These are phyloP conservation scores for Boulengeromyrus knoepffleri DNA, from an alignment of 2,113 vertebrate genomes.

Conservation along the genomic window DNA sequence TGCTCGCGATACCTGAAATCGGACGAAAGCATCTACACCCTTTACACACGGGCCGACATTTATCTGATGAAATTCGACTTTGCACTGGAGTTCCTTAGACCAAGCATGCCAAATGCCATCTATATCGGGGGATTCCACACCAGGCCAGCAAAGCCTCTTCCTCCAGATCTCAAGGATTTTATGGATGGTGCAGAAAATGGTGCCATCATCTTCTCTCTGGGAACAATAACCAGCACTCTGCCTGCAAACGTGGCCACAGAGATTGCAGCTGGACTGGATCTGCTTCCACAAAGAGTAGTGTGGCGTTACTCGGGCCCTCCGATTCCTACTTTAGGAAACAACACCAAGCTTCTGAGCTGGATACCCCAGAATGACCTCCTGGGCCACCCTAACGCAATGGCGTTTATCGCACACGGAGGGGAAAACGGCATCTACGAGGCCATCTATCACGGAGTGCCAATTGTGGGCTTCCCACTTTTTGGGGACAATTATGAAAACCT, in stretches of 20 bases:
- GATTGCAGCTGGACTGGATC: constrained; percentile 47
- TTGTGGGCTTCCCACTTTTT: constrained; percentile 50
- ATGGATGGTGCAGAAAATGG: constrained; percentile 50
- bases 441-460: constrained; percentile 47
- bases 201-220: constrained; percentile 50
- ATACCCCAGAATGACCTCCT: constrained; percentile 55
- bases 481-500: constrained; percentile 54
- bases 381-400: constrained; percentile 48
- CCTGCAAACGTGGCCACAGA: constrained; percentile 32
- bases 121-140: constrained; percentile 57
- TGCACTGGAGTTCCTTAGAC: constrained; percentile 50
- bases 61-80: constrained; percentile 56
- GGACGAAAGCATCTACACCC: constrained; percentile 17
- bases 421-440: constrained; percentile 51
- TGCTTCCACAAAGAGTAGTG: constrained; percentile 51
- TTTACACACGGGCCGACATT: constrained; percentile 46
- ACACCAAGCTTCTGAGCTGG: constrained; percentile 50
- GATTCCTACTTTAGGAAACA: constrained; percentile 39
- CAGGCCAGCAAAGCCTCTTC: constrained; percentile 40
- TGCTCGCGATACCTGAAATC: constrained; percentile 25
- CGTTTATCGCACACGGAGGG: constrained; percentile 49
- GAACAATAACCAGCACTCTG: constrained; percentile 41
- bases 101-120: constrained; percentile 55
- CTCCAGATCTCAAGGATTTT: constrained; percentile 48
- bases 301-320: constrained; percentile 46